Evolutionary conservation across 2,113 vertebrate genomes (phyloP).

Genomic region (Alethe castanea): DNA sequence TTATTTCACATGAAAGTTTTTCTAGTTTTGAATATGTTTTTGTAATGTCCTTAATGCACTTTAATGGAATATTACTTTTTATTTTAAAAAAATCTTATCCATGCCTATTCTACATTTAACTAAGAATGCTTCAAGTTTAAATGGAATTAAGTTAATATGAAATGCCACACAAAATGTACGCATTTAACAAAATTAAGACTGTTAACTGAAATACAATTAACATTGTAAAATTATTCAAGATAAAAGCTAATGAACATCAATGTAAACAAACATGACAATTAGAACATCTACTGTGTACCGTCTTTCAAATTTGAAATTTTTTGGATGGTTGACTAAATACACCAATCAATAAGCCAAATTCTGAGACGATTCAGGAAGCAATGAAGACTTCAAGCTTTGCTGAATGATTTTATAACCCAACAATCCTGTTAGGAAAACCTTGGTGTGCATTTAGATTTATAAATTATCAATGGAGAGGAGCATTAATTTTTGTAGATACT

Average conservation of each 20-base stretch:
- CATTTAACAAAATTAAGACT: background rate
- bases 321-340: background rate
- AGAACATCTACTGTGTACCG: background rate
- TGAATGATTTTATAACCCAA: background rate
- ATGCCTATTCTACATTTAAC: background rate
- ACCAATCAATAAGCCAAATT: background rate
- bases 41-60: background rate
- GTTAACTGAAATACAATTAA: background rate
- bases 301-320: background rate
- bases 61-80: background rate
- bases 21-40: background rate
- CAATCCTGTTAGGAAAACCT: background rate
- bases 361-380: background rate
- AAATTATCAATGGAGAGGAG: background rate
- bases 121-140: background rate
- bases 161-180: background rate
- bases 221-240: background rate
- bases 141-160: background rate
- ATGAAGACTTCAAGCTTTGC: background rate
- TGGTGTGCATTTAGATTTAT: background rate
- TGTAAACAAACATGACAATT: background rate
- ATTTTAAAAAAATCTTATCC: background rate
- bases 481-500: background rate
- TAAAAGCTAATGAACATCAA: background rate
- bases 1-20: background rate